Evolutionary conservation across 2,797 vertebrate genomes (phyloP).

Genomic region (Bovichtus diacanthus): DNA sequence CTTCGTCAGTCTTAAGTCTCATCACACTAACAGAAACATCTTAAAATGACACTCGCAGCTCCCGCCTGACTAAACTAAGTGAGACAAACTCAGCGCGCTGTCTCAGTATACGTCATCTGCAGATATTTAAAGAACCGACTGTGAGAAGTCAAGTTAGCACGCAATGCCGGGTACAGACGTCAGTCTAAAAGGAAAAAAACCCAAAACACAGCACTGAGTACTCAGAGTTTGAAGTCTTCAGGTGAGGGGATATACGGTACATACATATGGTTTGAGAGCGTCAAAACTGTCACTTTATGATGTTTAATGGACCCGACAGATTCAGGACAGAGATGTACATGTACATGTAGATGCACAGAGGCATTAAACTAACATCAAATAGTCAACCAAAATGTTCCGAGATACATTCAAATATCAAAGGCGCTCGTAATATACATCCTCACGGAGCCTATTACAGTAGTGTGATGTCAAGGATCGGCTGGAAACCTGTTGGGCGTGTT

Average conservation of each 20-base stretch:
- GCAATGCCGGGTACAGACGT: conserved; percentile 10
- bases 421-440: background rate
- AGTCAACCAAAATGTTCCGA: background rate
- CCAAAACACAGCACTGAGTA: background rate
- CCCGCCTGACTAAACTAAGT: conserved; percentile 7
- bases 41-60: conserved; percentile 24
- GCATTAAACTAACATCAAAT: background rate
- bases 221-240: background rate
- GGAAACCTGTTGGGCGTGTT: background rate
- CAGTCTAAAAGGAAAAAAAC: background rate
- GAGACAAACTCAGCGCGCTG: conserved; percentile 9
- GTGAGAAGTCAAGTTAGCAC: conserved; percentile 36
- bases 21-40: background rate
- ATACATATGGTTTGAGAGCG: background rate
- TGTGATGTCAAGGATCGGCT: background rate
- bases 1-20: conserved; percentile 5
- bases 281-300: background rate
- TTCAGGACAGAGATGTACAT: conserved; percentile 2
- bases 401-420: conserved; percentile 20
- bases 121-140: conserved; percentile 61
- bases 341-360: background rate
- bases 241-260: background rate
- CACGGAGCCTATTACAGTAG: background rate
- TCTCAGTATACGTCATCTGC: conserved; percentile 33
- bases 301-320: conserved; percentile 3